phyloP scores from a whole-genome alignment of 2,797 vertebrate genomes.

The Hephaestus fuliginosus region DNA sequence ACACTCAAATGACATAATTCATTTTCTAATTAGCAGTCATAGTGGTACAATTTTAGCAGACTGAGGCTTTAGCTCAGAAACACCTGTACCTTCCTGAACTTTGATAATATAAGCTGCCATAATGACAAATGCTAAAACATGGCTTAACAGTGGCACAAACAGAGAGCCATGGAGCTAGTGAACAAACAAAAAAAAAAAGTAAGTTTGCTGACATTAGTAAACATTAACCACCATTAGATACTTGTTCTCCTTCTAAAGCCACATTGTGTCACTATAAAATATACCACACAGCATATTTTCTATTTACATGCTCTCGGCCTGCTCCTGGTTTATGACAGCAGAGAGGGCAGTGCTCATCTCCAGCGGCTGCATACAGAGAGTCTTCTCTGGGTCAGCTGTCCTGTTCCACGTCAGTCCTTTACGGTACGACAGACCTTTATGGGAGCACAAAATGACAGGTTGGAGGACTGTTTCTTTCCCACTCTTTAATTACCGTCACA shows the following conservation, averaged over 20 bases:
- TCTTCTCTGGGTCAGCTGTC: slow-evolving; percentile 82
- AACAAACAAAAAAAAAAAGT: no score
- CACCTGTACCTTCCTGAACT: no score
- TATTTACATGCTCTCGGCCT: slow-evolving; percentile 85
- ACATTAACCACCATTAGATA: background rate
- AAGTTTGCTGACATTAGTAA: background rate
- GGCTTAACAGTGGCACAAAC: background rate
- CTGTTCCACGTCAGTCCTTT: slow-evolving; percentile 93
- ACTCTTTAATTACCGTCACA: background rate
- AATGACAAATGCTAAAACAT: background rate
- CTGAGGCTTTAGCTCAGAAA: no score
- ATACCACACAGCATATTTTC: no score
- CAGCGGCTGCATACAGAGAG: slow-evolving; percentile 89
- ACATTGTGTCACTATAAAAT: background rate
- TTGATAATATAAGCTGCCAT: no score
- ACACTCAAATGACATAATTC: no score
- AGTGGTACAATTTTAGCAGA: no score
- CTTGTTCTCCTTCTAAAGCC: background rate
- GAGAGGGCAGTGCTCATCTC: slow-evolving; percentile 88
- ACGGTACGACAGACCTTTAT: slow-evolving; percentile 94
- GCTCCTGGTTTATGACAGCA: slow-evolving; percentile 70
- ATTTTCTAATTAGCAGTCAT: background rate
- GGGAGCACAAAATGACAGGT: background rate
- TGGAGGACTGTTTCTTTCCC: rapidly evolving
- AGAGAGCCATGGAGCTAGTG: background rate